Base-by-base conservation (phyloP, 2,888 invertebrate genomes). In the Stramonita haemastoma region DNA sequence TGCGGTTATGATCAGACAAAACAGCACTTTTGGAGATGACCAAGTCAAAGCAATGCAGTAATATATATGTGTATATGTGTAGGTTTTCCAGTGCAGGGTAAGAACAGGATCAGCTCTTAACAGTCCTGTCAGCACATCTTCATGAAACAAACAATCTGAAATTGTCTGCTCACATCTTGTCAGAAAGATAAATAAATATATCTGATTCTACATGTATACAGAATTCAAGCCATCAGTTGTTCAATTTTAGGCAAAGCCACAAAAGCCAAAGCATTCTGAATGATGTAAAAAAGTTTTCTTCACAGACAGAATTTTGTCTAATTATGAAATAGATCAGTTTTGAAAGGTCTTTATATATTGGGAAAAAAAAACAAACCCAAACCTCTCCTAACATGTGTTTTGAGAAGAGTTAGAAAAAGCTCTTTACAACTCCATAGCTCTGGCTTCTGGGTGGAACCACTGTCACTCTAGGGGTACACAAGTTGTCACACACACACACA, bases 221-320 rank as follows among this genome's bases (percentile, higher is more conserved):
- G 57, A 57, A 29, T 36, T 84, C 84, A 84, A 84, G 84, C 84
- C 84, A 84, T 56, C 84, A 84, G 84, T 57, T 84, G 46, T 84
- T 29, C 26, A 84, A 2, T 34, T 57, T 6, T 36, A 81, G 26
- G 29, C 81, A 81, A 81, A 81, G 46, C 81, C 81, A 81, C 81
- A 81, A 46, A 81, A 81, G 81, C 81, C 81, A 81, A 36, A 81
- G 81, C 81, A 73, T 73, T n/a, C 4, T 73, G n/a, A 29, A 73
- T 73, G 11, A n/a, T 26, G 11, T n/a, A 26, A 73, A 60, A 60
- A 22, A 19, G 1, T 19, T 17, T 22, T 60, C 22, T 60, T 60
- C 60, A 19, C 22, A 60, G 13, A 13, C 1, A 1, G 22, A 22
- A 60, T 60, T 57, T 60, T 60, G 15, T 22, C 60, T 22, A 60